Percentiles rank a stretch among this genome's conserved stretches.
Conservation (phyloP, 2,888 invertebrate genomes). For the Trachelus tabidus region DNA sequence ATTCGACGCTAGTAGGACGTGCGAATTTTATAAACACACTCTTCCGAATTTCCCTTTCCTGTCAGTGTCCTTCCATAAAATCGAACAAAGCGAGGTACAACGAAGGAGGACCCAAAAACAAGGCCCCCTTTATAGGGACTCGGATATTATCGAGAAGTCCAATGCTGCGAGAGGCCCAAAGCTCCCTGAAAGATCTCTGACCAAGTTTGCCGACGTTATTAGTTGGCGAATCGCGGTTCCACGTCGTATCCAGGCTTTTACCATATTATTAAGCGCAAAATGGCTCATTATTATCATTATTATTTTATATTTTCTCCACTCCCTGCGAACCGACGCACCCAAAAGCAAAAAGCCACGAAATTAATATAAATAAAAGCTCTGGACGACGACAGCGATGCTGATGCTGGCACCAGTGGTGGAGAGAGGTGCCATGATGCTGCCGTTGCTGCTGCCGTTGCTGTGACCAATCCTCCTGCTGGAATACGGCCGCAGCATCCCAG, state of each 20-base stretch:
- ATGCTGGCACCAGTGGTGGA: background rate
- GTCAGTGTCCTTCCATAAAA: background rate
- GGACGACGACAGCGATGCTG: slow-evolving; percentile 24
- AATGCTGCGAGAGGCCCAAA: background rate
- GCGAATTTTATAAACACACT: background rate
- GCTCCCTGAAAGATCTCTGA: background rate
- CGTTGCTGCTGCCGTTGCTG: background rate
- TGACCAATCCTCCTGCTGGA: slow-evolving; percentile 5
- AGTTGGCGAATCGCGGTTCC: slow-evolving; percentile 45
- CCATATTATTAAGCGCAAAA: slow-evolving; percentile 63
- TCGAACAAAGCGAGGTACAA: background rate
- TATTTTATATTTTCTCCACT: slow-evolving; percentile 59
- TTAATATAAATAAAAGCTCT: slow-evolving; percentile 62
- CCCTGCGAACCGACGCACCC: slow-evolving; percentile 44
- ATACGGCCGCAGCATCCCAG: slow-evolving; percentile 15
- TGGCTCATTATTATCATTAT: slow-evolving; percentile 64
- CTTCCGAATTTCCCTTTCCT: background rate
- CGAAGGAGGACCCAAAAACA: background rate
- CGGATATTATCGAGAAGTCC: background rate
- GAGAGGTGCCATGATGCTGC: background rate
- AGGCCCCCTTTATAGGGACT: background rate
- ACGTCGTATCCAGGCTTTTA: slow-evolving; percentile 51
- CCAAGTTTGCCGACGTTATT: slow-evolving; percentile 41
- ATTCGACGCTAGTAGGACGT: background rate
- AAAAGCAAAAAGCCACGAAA: slow-evolving; percentile 58